A percentile compares a stretch with the other conserved stretches of the same genome.
These are phyloP conservation scores for Stegophylla sp. DNA, from an alignment of 2,888 invertebrate species.

Conservation along the genomic window DNA sequence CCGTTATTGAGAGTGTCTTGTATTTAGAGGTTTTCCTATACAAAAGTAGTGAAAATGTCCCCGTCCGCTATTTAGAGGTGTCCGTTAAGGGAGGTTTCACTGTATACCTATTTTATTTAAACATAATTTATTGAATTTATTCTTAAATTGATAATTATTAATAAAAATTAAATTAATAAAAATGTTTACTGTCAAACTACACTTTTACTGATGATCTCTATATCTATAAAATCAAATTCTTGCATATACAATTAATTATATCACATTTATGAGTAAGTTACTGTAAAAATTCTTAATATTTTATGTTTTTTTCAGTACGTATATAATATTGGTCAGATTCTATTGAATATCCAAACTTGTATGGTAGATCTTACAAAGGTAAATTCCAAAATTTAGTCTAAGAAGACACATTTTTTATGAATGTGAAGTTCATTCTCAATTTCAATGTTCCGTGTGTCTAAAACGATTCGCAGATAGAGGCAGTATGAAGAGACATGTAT, in stretches of 20 bases:
- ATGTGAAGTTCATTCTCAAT: constrained; percentile 65
- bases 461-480: constrained; percentile 54
- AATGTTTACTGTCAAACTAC: too few relatives aligned
- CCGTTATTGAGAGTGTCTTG: too few relatives aligned
- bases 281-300: neutral
- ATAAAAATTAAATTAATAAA: too few relatives aligned
- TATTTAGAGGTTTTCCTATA: too few relatives aligned
- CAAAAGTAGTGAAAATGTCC: too few relatives aligned
- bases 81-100: too few relatives aligned
- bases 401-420: constrained; percentile 64
- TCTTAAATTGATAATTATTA: too few relatives aligned
- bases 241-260: too few relatives aligned
- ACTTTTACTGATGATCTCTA: neutral
- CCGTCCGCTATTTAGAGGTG: too few relatives aligned
- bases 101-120: too few relatives aligned
- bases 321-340: neutral
- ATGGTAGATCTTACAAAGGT: constrained; percentile 60
- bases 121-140: too few relatives aligned
- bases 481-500: neutral
- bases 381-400: constrained; percentile 52
- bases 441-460: constrained; percentile 63
- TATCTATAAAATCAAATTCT: neutral
- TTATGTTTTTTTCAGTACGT: neutral
- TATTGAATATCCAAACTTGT: constrained; percentile 35
- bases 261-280: too few relatives aligned